Evolutionary conservation across 2,888 invertebrate genomes (phyloP), one percentile per base, ranked within the genome.

Genomic region (Neoascia interrupta): DNA sequence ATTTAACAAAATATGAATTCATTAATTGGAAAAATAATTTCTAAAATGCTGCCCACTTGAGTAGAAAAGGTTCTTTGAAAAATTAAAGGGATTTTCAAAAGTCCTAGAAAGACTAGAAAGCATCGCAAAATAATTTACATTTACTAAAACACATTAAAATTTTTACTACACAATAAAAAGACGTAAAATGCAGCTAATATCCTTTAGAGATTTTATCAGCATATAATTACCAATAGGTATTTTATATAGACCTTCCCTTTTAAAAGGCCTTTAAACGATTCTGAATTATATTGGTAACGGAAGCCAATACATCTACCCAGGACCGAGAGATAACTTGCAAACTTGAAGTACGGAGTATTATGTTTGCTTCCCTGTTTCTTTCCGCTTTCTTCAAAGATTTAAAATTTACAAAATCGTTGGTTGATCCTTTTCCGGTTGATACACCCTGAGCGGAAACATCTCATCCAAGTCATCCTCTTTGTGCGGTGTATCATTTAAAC

Each of bases 351-450:
- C 47, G 5, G 36, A 37, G 54, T 51, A 73, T 72, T 56, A 54
- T 79, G 60, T 66, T 79, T 79, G 60, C 61, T 66, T 79, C 63
- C 66, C 49, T 60, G 39, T 61, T 73, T 56, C 28, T 66, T 61
- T 73, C 73, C 72, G 72, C 15, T 45, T 76, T 70, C 60, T 53
- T 73, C 54, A 73, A 61, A 61, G 54, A 73, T 79, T 61, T 72
- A 39, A 66, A 61, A 79, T 79, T 61, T 73, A 58, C 72, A 31
- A 66, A 66, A 66, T 61, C 54, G 61, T 73, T 61, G 66, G 73
- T 79, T 79, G 79, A 79, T 79, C 79, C 66, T 66, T 79, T 79
- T 79, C 79, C 79, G 79, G 66, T 47, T 54, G 66, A 76, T 69
- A 79, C 72, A 79, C 66, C 79, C 79, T 53, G 60, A 66, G 54